Percentiles rank a stretch among this genome's conserved stretches.
Conservation (phyloP, 2,113 vertebrate species). For the Gambusia affinis region DNA sequence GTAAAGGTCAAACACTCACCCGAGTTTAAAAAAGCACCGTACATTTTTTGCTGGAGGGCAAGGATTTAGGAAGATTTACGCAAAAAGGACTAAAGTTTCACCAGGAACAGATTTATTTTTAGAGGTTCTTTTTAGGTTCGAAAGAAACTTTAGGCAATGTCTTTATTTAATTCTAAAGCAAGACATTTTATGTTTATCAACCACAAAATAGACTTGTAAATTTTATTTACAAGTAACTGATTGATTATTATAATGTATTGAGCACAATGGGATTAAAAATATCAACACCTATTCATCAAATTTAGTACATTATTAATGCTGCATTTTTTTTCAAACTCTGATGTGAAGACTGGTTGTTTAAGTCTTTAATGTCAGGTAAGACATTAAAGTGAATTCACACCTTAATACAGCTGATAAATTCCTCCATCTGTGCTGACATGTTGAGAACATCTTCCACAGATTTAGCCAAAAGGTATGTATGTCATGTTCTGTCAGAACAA, state of each 20-base stretch:
- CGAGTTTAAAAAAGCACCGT: neutral
- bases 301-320: constrained; percentile 8
- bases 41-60: neutral
- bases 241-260: neutral
- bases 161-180: neutral
- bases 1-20: constrained; percentile 1
- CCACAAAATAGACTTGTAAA: neutral
- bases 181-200: neutral
- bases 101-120: no score
- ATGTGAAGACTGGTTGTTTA: constrained; percentile 2
- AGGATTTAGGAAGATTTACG: neutral
- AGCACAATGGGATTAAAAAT: neutral
- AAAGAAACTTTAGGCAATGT: rapidly evolving
- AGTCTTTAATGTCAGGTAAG: constrained; percentile 10
- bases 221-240: neutral
- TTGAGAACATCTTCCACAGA: constrained; percentile 20
- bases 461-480: constrained; percentile 11
- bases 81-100: neutral
- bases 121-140: neutral
- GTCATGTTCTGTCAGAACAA: constrained; percentile 26
- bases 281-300: neutral
- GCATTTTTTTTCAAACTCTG: neutral
- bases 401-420: constrained; percentile 36
- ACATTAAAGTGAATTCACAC: constrained; percentile 30
- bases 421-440: constrained; percentile 57